Base-by-base conservation (phyloP, 2,113 vertebrate species). In the Hippotragus niger region DNA sequence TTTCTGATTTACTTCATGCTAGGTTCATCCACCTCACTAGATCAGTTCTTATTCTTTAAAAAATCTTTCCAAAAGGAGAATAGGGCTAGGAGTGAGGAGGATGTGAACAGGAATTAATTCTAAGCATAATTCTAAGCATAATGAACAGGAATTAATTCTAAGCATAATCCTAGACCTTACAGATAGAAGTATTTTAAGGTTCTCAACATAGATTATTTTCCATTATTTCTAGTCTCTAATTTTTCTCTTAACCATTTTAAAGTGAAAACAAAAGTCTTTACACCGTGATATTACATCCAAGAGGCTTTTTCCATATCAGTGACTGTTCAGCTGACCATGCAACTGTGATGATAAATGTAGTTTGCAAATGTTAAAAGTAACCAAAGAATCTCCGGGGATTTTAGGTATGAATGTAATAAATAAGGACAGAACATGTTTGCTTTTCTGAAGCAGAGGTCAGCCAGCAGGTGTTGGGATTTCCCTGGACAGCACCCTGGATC, bases 21-120 rank as follows among this genome's bases (percentile, higher is more conserved):
- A 40, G 67, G n/a, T 71, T 71, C n/a, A 71, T 71, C 67, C 67
- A 40, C 67, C n/a, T 71, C n/a, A 71, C 67, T 71, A 12, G 5
- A 40, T 91, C 76, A n/a, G 81, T 57, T 97, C 76, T 67, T 55
- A 83, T 57, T 85, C 50, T 94, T 78, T 91, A 67, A 93, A 96
- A 96, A 93, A 94, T 45, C 85, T 89, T 96, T 94, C 45, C 82
- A 83, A 93, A 93, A n/a, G 78, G 36, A 91, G 50, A 87, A 86
- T 9, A 36, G 31, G 53, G 43, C 50, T 88, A 55, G n/a, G 3
- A 55, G 23, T 16, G 40, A 16, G 47, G n/a, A 94, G 25, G 21
- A 17, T 3, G 50, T 17, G 33, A 85, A 52, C 9, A 84, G 90
- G 78, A 95, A 94, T 62, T 16, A 47, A 96, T 91, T 60, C 43